A percentile compares a stretch with the other conserved stretches of the same genome.
These are phyloP conservation scores for Otolemur crassicaudatus DNA, from an alignment of 2,797 vertebrate species.

Conservation along the genomic window DNA sequence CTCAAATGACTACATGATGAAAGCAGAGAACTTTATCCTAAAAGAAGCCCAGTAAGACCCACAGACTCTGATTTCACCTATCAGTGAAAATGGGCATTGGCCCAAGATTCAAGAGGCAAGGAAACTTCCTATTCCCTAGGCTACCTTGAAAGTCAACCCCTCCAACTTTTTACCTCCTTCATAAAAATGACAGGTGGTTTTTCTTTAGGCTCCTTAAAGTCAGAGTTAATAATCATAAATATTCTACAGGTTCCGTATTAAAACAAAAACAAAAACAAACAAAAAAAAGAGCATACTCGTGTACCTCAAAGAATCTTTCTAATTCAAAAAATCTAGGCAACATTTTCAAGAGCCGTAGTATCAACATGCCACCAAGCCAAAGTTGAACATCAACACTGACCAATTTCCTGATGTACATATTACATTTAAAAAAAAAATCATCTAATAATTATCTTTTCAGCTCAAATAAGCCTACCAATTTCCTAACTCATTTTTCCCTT, in stretches of 20 bases:
- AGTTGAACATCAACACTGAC: background rate
- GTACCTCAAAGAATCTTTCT: conserved; percentile 32
- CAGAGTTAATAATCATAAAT: conserved; percentile 38
- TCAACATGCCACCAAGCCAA: conserved; percentile 9
- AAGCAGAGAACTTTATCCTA: background rate
- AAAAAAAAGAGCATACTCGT: background rate
- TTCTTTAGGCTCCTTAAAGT: background rate
- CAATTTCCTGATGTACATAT: background rate
- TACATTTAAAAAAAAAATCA: background rate
- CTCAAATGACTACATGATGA: background rate
- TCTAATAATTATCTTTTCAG: conserved; percentile 3
- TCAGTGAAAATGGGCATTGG: background rate
- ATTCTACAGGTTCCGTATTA: background rate
- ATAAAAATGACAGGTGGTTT: conserved; percentile 4
- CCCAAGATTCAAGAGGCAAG: background rate
- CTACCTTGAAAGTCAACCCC: background rate
- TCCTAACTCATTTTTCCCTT: background rate
- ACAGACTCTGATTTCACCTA: background rate
- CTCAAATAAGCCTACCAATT: conserved; percentile 45
- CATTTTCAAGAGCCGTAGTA: background rate
- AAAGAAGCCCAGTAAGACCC: background rate
- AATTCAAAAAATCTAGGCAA: conserved; percentile 19
- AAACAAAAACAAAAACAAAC: background rate
- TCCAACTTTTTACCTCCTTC: background rate
- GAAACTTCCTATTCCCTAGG: background rate